These are phyloP conservation scores for Actinemys pallida DNA, from an alignment of 2,113 vertebrate species.

Conservation along the genomic window DNA sequence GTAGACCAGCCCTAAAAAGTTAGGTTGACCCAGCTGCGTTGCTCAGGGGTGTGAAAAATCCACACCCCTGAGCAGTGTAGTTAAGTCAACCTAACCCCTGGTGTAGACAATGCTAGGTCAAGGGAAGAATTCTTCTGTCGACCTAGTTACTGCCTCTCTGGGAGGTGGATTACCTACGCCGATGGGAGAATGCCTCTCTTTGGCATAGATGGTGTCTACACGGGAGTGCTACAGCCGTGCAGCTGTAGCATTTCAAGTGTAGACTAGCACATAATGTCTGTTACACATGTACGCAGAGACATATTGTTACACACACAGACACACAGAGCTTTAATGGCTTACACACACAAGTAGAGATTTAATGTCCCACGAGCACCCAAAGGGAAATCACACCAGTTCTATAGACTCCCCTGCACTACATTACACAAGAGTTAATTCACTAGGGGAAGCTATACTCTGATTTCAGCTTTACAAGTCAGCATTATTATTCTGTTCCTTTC, in stretches of 20 bases:
- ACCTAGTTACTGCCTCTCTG: too few relatives aligned
- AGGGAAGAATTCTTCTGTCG: too few relatives aligned
- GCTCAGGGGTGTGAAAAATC: too few relatives aligned
- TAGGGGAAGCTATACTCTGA: constrained; percentile 65
- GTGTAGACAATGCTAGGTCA: too few relatives aligned
- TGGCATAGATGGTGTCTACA: too few relatives aligned
- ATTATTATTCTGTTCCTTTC: constrained; percentile 67
- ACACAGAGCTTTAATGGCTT: not conserved
- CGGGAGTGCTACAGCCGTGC: too few relatives aligned
- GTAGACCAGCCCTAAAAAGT: too few relatives aligned
- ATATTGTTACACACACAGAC: not conserved
- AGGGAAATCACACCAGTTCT: not conserved
- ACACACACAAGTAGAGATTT: not conserved
- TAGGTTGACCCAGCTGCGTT: too few relatives aligned
- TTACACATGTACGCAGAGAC: not conserved
- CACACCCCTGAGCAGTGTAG: too few relatives aligned
- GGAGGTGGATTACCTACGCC: too few relatives aligned
- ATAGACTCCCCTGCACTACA: not conserved
- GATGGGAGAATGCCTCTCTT: too few relatives aligned
- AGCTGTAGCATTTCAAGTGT: not conserved
- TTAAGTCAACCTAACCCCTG: too few relatives aligned
- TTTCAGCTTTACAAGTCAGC: constrained; percentile 51
- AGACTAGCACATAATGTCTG: not conserved
- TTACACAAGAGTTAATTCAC: constrained; percentile 59
- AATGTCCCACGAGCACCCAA: constrained; percentile 19